Base-by-base conservation (phyloP, 2,888 invertebrate species). In the Agelastica alni region DNA sequence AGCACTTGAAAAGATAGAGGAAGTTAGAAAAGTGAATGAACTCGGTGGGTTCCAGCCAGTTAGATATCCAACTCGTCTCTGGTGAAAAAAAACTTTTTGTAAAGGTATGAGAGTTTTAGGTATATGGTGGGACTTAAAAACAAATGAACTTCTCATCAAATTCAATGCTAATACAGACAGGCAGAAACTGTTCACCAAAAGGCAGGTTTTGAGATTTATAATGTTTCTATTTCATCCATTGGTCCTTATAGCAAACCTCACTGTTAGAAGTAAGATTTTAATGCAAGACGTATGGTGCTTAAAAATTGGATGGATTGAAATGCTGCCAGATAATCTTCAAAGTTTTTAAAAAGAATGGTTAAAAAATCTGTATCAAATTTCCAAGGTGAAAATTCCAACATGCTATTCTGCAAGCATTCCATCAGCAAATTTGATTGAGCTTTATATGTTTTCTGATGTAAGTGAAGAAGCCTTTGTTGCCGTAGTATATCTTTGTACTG, bases 361-460 rank as follows among this genome's bases (percentile, higher is more conserved):
- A 22, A 5, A 5, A 5, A 22, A 7, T 4, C 22, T 5, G 7
- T 4, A 22, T 22, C 22, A 7, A 22, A 7, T 22, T 22, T n/a
- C n/a, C n/a, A n/a, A n/a, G 7, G n/a, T 45, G 3, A 32, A 6
- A 31, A 16, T 44, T 13, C 32, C 14, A 28, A 28, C 30, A 30
- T 44, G 44, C 17, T 32, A 45, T 32, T n/a, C n/a, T n/a, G n/a
- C n/a, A n/a, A n/a, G n/a, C n/a, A n/a, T n/a, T n/a, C n/a, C n/a
- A n/a, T n/a, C n/a, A n/a, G n/a, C n/a, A n/a, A 18, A 12, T 17
- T 14, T 17, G 5, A 44, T 32, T 6, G 5, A 45, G 9, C 10
- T 45, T 10, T 32, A 45, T 17, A 18, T 17, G 5, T 32, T 32
- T 10, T 45, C 31, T 32, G 44, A 30, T 32, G 32, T 7, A 22